A percentile compares a stretch with the other conserved stretches of the same genome.
Conservation (phyloP, 2,113 vertebrate species). For the Cavia aperea region DNA sequence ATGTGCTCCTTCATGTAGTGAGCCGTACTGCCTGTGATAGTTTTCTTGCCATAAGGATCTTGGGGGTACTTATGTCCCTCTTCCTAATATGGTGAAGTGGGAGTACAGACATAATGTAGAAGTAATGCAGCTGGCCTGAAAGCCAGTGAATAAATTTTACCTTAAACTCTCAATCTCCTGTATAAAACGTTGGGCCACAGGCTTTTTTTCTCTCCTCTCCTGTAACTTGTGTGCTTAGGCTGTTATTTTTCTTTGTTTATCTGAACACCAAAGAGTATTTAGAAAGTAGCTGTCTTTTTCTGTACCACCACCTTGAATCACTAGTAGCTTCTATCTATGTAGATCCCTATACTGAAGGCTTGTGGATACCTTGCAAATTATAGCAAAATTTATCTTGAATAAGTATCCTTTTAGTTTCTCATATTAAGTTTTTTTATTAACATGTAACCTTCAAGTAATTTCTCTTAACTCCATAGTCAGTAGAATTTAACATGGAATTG, state of each 20-base stretch:
- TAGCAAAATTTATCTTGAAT: constrained; percentile 31
- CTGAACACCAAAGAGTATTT: constrained; percentile 32
- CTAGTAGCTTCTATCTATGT: constrained; percentile 51
- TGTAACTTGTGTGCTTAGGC: not conserved
- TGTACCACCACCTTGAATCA: constrained; percentile 47
- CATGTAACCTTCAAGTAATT: not conserved
- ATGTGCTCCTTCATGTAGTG: not conserved
- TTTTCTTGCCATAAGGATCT: constrained; percentile 16
- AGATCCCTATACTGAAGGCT: constrained; percentile 16
- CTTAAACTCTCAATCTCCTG: not conserved
- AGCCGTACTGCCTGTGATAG: not conserved
- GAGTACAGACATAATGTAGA: constrained; percentile 10
- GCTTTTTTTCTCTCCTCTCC: not conserved
- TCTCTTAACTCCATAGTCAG: not conserved
- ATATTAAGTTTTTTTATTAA: constrained; percentile 9
- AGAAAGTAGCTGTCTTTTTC: constrained; percentile 50
- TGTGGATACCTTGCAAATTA: constrained; percentile 42
- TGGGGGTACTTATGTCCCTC: not conserved
- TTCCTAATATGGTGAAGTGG: not conserved
- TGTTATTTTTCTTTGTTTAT: constrained; percentile 44
- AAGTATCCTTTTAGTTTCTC: constrained; percentile 16
- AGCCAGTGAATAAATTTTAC: not conserved
- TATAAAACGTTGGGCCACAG: not conserved
- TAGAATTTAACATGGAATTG: constrained; percentile 6
- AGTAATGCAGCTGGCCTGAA: not conserved